Evolutionary conservation across 2,113 vertebrate species (phyloP), one percentile per base, ranked within the genome.

Genomic region (Heptranchias perlo): DNA sequence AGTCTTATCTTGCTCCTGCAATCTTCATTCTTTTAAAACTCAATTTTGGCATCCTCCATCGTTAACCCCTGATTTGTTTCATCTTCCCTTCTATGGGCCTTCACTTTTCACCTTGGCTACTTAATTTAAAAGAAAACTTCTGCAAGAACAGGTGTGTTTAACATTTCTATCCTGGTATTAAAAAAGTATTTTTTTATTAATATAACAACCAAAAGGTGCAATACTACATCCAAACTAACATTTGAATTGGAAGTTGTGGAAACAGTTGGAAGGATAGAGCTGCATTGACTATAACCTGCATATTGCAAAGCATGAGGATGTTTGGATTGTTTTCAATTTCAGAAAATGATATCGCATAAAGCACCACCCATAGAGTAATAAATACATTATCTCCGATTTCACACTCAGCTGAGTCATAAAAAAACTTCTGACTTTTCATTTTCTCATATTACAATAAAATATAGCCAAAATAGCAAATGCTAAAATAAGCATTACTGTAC

Each of bases 241-340:
- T 4, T 35, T 61, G 54, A 61, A n/a, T 92, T 61, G 4, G 18
- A 47, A 86, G 18, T 3, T 14, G 4, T n/a, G 52, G 31, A 92
- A 92, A 92, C 61, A 92, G 52, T 58, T 61, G 3, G 4, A 61
- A 91, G 10, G 52, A 91, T 82, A 91, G 8, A 35, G 87, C 87
- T n/a, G 87, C 14, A 18, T 61, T 91, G 87, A 61, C 31, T 61
- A 92, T 61, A 67, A 94, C 6, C 21, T 44, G 8, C 21, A 94
- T 64, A 44, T 65, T 64, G 16, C 35, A 64, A 94, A 92, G 49
- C 47, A 3, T 3, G 39, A 93, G 35, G 35, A 94, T 94, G 28
- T 91, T n/a, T 92, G 87, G 31, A 94, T 94, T 94, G 49, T 65
- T 67, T 67, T 0, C n/a, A 94, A 67, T 94, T 65, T 65, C 47